Evolutionary conservation across 2,797 vertebrate species (phyloP).

Genomic region (Tarsius wallacei): DNA sequence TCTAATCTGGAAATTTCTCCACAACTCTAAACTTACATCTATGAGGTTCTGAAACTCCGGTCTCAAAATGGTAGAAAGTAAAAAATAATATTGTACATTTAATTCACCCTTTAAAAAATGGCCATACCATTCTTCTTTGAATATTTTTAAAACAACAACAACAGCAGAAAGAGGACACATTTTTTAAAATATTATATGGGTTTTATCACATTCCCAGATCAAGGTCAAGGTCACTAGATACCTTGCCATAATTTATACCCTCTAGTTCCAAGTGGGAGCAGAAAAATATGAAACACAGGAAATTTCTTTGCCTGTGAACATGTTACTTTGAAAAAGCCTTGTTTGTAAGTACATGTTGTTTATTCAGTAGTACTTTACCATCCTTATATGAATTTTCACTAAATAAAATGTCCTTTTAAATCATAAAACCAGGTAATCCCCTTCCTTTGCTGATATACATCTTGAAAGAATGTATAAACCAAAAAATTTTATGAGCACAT

Average conservation of each 20-base stretch:
- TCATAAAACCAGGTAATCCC: not conserved
- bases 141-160: not conserved
- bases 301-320: not conserved
- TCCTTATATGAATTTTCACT: not conserved
- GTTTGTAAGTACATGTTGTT: not conserved
- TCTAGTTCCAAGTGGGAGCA: not conserved
- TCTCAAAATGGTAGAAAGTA: constrained; percentile 11
- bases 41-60: not conserved
- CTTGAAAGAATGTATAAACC: not conserved
- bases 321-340: not conserved
- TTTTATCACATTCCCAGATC: not conserved
- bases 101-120: not conserved
- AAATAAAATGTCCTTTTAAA: constrained; percentile 1
- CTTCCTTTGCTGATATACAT: not conserved
- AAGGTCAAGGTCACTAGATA: not conserved
- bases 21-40: not conserved
- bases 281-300: not conserved
- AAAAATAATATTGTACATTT: not conserved
- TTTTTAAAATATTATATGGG: not conserved
- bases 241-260: not conserved
- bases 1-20: not conserved
- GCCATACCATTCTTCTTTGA: not conserved
- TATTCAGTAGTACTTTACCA: not conserved
- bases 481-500: not conserved
- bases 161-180: not conserved